Evolutionary conservation across 2,113 vertebrate species (phyloP), one percentile per base, ranked within the genome.

Genomic region (Pedionomus torquatus): DNA sequence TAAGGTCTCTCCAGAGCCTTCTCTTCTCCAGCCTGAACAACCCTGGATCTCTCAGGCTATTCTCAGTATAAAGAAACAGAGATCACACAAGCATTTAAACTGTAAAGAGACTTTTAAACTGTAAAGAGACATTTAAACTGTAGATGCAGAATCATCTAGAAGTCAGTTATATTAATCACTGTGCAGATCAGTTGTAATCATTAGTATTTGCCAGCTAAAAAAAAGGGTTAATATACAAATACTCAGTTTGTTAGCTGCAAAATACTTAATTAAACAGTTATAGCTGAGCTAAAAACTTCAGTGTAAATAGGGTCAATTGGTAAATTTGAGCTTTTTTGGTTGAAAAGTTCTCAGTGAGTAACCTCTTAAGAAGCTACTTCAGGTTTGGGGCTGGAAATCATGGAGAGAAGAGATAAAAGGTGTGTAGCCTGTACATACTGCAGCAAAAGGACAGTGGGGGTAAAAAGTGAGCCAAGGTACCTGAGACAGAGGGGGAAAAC

Each of bases 311-410:
- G 39, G 28, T 35, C 37, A 37, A 10, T 20, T 43, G 23, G 14
- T 4, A 46, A 17, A 0, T 0, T 5, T 1, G 1, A 30, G 2
- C 2, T 44, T 33, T 61, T 61, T 15, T 39, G 3, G 16, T 28
- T 76, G n/a, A 77, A 81, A 61, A 52, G 41, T 33, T 92, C 33
- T 8, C 3, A 13, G 5, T 18, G 10, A 74, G 8, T 1, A 68
- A 6, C 4, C 39, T 82, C 6, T 54, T 69, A 82, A 72, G 37
- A 41, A 57, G 19, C 5, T 44, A 11, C 26, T 58, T 90, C 23
- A 46, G 4, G 30, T 15, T 7, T 2, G 24, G 10, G 30, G 8
- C 6, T 81, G 25, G 20, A 88, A 81, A 66, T 37, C 13, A 13
- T 33, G 37, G 13, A 23, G 21, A 30, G 24, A 23, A 35, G 30